phyloP scores from a whole-genome alignment of 1,140 invertebrate species.

The Rhyzopertha dominica region DNA sequence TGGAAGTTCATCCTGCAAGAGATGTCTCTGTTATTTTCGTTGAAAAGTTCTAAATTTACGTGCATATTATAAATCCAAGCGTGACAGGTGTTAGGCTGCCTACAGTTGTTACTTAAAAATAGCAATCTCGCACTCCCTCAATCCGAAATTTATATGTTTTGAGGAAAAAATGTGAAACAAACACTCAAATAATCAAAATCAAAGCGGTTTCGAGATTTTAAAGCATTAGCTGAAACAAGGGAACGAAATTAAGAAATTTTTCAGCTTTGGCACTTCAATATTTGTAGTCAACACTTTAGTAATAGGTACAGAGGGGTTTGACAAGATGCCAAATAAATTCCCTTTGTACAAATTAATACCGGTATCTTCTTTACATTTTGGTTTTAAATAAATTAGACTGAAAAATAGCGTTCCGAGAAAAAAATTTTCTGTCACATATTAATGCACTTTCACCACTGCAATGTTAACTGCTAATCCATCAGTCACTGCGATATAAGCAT shows the following conservation, averaged over 20 bases:
- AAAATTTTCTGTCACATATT: neutral
- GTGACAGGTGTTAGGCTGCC: conserved; percentile 8
- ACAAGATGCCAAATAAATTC: too few relatives aligned
- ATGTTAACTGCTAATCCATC: neutral
- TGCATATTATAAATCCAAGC: neutral
- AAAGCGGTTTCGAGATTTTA: neutral
- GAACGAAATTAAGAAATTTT: neutral
- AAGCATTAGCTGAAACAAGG: neutral
- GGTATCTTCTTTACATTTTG: too few relatives aligned
- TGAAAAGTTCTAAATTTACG: neutral
- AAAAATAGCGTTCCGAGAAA: too few relatives aligned
- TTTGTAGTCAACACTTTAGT: too few relatives aligned
- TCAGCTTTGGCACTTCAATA: neutral
- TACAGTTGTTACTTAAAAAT: neutral
- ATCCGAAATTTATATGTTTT: neutral
- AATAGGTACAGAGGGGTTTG: too few relatives aligned
- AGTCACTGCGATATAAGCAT: conserved; percentile 4
- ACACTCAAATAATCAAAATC: conserved; percentile 6
- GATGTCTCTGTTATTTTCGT: neutral
- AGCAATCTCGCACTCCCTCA: neutral
- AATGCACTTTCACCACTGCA: neutral
- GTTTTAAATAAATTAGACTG: too few relatives aligned
- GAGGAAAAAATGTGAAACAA: conserved; percentile 9
- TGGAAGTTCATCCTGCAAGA: conserved; percentile 42
- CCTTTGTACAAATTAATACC: too few relatives aligned